Evolutionary conservation across 2,888 invertebrate genomes (phyloP).

Genomic region (Buathra laborator): DNA sequence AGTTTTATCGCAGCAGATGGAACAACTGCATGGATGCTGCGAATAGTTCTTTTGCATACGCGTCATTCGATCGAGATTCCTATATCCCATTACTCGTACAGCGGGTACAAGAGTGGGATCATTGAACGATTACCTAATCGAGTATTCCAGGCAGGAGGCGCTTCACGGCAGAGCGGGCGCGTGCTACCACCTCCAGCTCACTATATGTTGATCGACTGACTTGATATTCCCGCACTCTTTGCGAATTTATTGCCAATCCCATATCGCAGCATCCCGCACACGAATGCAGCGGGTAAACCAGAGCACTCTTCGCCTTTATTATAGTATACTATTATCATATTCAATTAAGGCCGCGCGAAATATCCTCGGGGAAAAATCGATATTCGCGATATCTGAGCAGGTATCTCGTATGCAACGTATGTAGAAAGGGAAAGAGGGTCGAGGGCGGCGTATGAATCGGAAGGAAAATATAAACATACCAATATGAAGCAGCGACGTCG

Average conservation of each 20-base stretch:
- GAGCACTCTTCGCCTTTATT: conserved; percentile 33
- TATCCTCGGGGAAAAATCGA: conserved; percentile 41
- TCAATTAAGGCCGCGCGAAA: conserved; percentile 57
- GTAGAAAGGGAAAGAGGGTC: background rate
- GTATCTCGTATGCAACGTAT: conserved; percentile 2
- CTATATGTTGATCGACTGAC: conserved; percentile 63
- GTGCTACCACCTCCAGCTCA: conserved; percentile 40
- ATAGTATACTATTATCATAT: conserved; percentile 58
- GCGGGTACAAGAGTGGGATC: conserved; percentile 48
- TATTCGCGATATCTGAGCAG: conserved; percentile 29
- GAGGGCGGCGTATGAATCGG: background rate
- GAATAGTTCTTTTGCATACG: conserved; percentile 6
- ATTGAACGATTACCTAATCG: conserved; percentile 62
- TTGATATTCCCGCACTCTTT: conserved; percentile 63
- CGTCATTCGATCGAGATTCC: conserved; percentile 49
- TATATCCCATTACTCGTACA: conserved; percentile 6
- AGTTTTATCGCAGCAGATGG: background rate
- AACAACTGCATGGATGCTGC: background rate
- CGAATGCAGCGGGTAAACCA: background rate
- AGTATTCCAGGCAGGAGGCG: conserved; percentile 47
- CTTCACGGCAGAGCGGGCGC: conserved; percentile 23
- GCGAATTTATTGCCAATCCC: conserved; percentile 65
- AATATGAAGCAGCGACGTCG: background rate
- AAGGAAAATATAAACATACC: conserved; percentile 5
- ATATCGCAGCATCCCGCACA: conserved; percentile 36